Percentiles rank a stretch among this genome's conserved stretches.
Conservation (phyloP, 2,888 invertebrate genomes). For the Parapristionchus giblindavisi region DNA sequence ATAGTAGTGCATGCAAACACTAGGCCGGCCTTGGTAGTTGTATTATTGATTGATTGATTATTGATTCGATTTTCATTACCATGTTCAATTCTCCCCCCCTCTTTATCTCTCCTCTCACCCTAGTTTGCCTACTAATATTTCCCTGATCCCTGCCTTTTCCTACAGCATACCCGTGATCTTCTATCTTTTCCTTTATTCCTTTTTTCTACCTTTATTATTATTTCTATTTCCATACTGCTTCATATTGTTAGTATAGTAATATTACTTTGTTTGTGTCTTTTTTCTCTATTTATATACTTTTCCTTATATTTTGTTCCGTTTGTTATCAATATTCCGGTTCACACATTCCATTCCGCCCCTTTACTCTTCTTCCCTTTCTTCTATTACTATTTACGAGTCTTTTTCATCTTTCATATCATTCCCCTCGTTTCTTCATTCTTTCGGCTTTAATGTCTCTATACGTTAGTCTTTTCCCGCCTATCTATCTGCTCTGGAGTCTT, state of each 20-base stretch:
- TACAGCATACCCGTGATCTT: too few relatives aligned
- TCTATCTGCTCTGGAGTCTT: neutral
- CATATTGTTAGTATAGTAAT: conserved; percentile 26
- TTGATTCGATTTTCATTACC: too few relatives aligned
- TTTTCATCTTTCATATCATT: too few relatives aligned
- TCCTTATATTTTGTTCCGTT: neutral
- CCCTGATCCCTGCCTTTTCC: too few relatives aligned
- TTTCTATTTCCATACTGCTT: conserved; percentile 6
- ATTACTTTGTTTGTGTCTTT: conserved; percentile 6
- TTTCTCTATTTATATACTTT: neutral
- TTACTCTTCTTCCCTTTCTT: too few relatives aligned
- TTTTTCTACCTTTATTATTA: neutral
- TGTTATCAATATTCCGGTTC: conserved; percentile 1
- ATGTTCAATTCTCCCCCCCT: too few relatives aligned
- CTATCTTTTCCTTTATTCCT: neutral
- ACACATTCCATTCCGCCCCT: too few relatives aligned
- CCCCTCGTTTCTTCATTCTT: neutral
- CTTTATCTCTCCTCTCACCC: too few relatives aligned
- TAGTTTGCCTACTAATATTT: too few relatives aligned
- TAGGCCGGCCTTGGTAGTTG: too few relatives aligned
- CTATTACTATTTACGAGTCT: neutral
- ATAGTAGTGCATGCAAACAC: too few relatives aligned
- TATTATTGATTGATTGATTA: too few relatives aligned
- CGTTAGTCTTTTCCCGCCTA: neutral
- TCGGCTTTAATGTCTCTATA: neutral